A percentile compares a stretch with the other conserved stretches of the same genome.
These are phyloP conservation scores for Fragum whitleyi DNA, from an alignment of 2,888 invertebrate species.

Conservation along the genomic window DNA sequence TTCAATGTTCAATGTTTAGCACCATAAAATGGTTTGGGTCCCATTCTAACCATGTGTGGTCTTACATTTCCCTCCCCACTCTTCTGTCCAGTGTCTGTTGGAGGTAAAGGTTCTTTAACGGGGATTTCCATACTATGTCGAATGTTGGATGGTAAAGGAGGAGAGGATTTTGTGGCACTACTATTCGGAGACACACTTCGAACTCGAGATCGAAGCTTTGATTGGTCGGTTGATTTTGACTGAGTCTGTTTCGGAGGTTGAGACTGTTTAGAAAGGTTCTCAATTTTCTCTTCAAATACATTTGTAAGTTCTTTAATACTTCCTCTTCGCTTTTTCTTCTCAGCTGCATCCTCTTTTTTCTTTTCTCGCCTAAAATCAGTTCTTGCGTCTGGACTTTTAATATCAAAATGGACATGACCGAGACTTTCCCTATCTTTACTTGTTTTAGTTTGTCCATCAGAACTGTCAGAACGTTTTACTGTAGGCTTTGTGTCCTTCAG, in stretches of 20 bases:
- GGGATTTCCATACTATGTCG: slow-evolving; percentile 77
- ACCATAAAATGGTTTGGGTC: slow-evolving; percentile 82
- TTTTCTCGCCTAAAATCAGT: slow-evolving; percentile 28
- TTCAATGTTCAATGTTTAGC: slow-evolving; percentile 64
- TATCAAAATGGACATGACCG: slow-evolving; percentile 37
- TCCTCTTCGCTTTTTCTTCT: slow-evolving; percentile 75
- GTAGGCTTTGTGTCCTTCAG: slow-evolving; percentile 27
- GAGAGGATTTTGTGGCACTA: slow-evolving; percentile 38
- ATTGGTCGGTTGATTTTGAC: slow-evolving; percentile 21
- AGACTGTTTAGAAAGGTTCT: slow-evolving; percentile 48
- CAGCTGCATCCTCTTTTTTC: slow-evolving; percentile 53
- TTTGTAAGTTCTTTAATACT: slow-evolving; percentile 81
- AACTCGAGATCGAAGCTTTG: slow-evolving; percentile 58
- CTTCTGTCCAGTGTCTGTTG: slow-evolving; percentile 55
- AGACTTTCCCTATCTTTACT: slow-evolving; percentile 40
- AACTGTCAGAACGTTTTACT: slow-evolving; percentile 28
- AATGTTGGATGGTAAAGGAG: slow-evolving; percentile 56
- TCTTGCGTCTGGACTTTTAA: slow-evolving; percentile 1
- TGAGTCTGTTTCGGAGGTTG: slow-evolving; percentile 26
- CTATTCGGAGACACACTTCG: slow-evolving; percentile 69
- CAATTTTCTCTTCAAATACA: slow-evolving; percentile 76
- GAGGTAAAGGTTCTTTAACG: slow-evolving; percentile 38
- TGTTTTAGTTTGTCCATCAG: slow-evolving; percentile 42
- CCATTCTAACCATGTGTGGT: slow-evolving; percentile 74
- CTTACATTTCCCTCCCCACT: slow-evolving; percentile 60